phyloP scores from a whole-genome alignment of 2,888 invertebrate genomes.

The Doris montereyensis region DNA sequence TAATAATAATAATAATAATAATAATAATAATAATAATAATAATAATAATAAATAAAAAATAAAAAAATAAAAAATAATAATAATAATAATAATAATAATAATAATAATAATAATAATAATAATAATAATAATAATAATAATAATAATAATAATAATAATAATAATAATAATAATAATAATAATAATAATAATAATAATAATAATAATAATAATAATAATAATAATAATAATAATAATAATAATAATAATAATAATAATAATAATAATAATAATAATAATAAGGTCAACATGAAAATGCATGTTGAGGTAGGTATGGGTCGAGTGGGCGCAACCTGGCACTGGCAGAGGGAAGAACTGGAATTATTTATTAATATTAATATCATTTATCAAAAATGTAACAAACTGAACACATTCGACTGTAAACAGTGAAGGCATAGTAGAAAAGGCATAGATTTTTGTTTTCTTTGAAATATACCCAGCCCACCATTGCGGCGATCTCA shows the following conservation, averaged over 20 bases:
- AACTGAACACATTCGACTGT: too few species aligned
- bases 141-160: neutral
- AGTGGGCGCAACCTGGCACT: too few species aligned
- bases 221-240: neutral
- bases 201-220: neutral
- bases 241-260: neutral
- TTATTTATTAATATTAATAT: too few species aligned
- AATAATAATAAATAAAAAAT: neutral
- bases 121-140: neutral
- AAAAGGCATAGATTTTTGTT: too few species aligned
- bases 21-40: neutral
- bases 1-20: conserved; percentile 35
- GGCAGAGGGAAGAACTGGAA: too few species aligned
- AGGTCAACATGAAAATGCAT: too few species aligned
- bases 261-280: neutral
- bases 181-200: neutral
- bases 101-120: neutral
- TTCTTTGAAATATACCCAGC: too few species aligned
- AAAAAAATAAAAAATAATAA: neutral
- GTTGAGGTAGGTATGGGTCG: too few species aligned
- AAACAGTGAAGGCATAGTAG: too few species aligned
- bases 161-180: neutral
- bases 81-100: neutral
- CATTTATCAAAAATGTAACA: too few species aligned
- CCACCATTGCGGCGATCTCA: too few species aligned